These are phyloP conservation scores for Ctenomys sociabilis DNA, from an alignment of 2,113 vertebrate species.

Conservation along the genomic window DNA sequence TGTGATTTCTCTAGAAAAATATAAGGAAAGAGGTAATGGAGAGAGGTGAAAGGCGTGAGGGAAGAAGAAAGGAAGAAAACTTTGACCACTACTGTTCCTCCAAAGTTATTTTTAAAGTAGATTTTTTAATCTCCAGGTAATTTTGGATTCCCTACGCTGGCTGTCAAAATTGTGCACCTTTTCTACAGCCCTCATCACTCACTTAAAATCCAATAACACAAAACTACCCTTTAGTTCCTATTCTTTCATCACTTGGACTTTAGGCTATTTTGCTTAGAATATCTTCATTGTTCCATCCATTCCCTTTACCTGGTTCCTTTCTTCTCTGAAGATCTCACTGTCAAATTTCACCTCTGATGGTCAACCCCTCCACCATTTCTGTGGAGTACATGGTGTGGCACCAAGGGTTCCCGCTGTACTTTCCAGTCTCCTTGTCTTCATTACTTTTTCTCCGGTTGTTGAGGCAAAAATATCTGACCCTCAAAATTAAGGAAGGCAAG, in stretches of 20 bases:
- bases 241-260: background rate
- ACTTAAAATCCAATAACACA: background rate
- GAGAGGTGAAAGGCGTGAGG: too few relatives aligned
- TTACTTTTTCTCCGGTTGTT: too few relatives aligned
- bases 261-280: background rate
- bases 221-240: background rate
- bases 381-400: background rate
- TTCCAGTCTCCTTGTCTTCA: background rate
- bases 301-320: background rate
- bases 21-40: rapidly evolving
- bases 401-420: background rate
- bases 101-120: background rate
- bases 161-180: background rate
- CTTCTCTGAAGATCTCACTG: background rate
- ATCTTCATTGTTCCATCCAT: background rate
- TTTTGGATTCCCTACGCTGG: background rate
- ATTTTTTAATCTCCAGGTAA: background rate
- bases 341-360: background rate
- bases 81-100: background rate
- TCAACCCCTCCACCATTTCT: too few relatives aligned
- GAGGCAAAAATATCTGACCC: too few relatives aligned
- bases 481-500: too few relatives aligned
- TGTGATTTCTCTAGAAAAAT: background rate
- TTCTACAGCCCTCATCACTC: background rate
- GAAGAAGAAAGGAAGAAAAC: background rate